These are phyloP conservation scores for Pseudomyrmex sp. DNA, from an alignment of 1,140 invertebrate genomes.

Conservation along the genomic window DNA sequence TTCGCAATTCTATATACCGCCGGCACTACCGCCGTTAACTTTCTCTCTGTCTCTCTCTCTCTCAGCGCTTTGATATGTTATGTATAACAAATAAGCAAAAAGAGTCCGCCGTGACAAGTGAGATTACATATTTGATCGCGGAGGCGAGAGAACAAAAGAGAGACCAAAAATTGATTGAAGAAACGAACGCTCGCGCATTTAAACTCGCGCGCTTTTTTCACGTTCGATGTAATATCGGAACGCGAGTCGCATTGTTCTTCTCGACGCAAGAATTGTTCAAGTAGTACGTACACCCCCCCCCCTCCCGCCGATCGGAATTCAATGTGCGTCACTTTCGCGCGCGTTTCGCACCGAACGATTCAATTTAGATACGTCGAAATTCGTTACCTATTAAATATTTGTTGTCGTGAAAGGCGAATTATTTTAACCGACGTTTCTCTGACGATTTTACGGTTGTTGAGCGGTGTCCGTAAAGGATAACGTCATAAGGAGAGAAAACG, in stretches of 20 bases:
- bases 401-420: background rate
- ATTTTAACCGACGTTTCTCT: slow-evolving; percentile 28
- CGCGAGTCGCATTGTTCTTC: background rate
- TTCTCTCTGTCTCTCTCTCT: background rate
- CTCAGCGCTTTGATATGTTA: slow-evolving; percentile 55
- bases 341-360: slow-evolving; percentile 7
- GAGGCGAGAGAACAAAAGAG: slow-evolving; percentile 10
- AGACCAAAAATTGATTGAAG: background rate
- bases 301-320: background rate
- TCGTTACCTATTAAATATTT: slow-evolving; percentile 2
- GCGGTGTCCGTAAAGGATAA: background rate
- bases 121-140: slow-evolving; percentile 63
- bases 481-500: slow-evolving; percentile 10
- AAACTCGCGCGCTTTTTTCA: slow-evolving; percentile 9
- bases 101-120: slow-evolving; percentile 33
- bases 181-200: background rate
- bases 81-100: slow-evolving; percentile 64
- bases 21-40: background rate
- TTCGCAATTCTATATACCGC: slow-evolving; percentile 31
- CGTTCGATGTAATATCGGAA: background rate
- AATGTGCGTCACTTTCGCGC: background rate
- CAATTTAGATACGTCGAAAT: slow-evolving; percentile 11
- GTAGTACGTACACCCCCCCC: background rate
- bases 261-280: background rate
- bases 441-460: slow-evolving; percentile 11